Conservation (phyloP, 2,888 invertebrate genomes). For the Rhorus exstirpatorius region DNA sequence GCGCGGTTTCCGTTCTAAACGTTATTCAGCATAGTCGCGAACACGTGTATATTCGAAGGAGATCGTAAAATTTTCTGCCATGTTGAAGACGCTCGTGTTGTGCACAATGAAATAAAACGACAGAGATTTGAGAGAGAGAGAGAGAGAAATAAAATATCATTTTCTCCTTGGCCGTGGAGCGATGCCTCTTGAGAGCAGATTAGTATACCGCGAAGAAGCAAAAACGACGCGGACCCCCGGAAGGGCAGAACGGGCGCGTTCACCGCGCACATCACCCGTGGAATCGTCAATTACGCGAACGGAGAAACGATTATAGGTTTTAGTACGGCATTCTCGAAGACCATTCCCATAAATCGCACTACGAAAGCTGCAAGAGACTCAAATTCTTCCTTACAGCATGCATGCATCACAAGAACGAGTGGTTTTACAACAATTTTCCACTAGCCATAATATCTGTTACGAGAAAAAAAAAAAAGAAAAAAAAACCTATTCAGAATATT, state of each 20-base stretch:
- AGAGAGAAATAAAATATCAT: constrained; percentile 9
- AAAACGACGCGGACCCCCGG: constrained; percentile 45
- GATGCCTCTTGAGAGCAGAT: constrained; percentile 14
- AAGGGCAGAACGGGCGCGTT: constrained; percentile 70
- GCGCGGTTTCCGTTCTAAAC: not conserved
- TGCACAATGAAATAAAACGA: not conserved
- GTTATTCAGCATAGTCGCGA: constrained; percentile 4
- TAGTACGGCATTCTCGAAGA: constrained; percentile 78
- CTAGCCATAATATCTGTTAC: no score
- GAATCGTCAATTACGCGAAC: constrained; percentile 83
- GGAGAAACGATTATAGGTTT: constrained; percentile 81
- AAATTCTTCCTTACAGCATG: constrained; percentile 54
- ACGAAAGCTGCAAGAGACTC: constrained; percentile 54
- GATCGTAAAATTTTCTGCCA: constrained; percentile 33
- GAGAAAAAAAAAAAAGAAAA: no score
- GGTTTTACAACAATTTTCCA: no score
- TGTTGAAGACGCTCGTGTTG: constrained; percentile 2
- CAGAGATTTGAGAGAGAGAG: constrained; percentile 3
- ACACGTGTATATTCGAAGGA: constrained; percentile 1
- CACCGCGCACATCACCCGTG: constrained; percentile 81
- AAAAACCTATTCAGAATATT: no score
- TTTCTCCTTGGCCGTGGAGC: constrained; percentile 13
- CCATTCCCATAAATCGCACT: constrained; percentile 77
- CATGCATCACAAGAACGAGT: no score
- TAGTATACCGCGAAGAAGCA: constrained; percentile 37